Conservation (phyloP, 2,888 invertebrate species). For the Lasioglossum malachurum region DNA sequence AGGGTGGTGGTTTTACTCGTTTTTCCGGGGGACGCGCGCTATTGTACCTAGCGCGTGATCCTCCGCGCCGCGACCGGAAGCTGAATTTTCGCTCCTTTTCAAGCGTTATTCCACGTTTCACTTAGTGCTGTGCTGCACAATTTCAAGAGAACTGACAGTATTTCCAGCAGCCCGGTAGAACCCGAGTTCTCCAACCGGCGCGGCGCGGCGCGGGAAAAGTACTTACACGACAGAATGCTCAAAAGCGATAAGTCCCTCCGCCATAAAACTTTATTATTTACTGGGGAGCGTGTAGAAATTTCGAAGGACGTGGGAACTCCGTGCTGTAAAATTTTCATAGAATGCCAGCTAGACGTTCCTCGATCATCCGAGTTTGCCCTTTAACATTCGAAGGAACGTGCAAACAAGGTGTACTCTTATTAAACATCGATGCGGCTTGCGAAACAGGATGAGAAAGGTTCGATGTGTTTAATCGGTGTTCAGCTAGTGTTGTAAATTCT, state of each 20-base stretch:
- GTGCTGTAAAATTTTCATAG: conserved; percentile 24
- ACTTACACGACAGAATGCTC: conserved; percentile 33
- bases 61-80: conserved; percentile 1
- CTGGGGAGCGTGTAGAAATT: conserved; percentile 32
- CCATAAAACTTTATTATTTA: conserved; percentile 50
- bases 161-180: conserved; percentile 17
- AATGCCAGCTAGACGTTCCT: background rate
- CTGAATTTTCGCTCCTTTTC: conserved; percentile 16
- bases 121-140: conserved; percentile 10
- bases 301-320: background rate
- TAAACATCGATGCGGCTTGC: background rate
- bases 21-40: background rate
- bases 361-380: conserved; percentile 1
- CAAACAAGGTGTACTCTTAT: background rate
- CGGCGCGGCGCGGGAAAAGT: conserved; percentile 17
- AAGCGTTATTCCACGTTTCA: conserved; percentile 26
- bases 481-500: background rate
- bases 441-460: background rate
- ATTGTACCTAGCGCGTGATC: conserved; percentile 25
- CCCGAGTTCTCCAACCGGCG: conserved; percentile 19
- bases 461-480: background rate
- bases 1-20: conserved; percentile 1
- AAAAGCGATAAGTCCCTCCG: conserved; percentile 39
- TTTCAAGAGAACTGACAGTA: conserved; percentile 24
- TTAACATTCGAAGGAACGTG: background rate